These are phyloP conservation scores for Mermis nigrescens DNA, from an alignment of 2,888 invertebrate species.

Conservation along the genomic window DNA sequence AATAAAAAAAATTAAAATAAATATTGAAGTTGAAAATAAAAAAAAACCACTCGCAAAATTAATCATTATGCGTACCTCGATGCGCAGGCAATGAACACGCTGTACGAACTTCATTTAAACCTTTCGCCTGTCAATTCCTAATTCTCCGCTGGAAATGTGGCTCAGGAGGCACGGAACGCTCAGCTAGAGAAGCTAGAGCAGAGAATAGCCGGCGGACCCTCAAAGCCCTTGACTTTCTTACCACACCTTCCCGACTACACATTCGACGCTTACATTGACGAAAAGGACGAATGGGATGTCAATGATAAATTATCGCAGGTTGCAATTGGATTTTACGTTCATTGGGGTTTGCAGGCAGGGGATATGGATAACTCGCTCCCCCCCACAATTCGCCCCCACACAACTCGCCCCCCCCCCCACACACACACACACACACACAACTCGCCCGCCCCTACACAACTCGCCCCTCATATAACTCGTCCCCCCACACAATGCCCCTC, in stretches of 20 bases:
- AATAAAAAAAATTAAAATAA: too few relatives aligned
- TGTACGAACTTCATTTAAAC: slow-evolving; percentile 57
- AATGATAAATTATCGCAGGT: slow-evolving; percentile 29
- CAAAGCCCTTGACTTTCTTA: slow-evolving; percentile 59
- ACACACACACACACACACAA: too few relatives aligned
- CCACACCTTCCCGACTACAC: slow-evolving; percentile 66
- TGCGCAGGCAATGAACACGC: slow-evolving; percentile 63
- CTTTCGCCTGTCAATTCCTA: slow-evolving; percentile 24
- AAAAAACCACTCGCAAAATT: too few relatives aligned
- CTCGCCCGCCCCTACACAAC: too few relatives aligned
- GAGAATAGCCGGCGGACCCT: slow-evolving; percentile 23
- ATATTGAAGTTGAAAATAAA: too few relatives aligned
- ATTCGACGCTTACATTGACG: slow-evolving; percentile 82
- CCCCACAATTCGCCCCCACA: too few relatives aligned
- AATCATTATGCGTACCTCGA: not conserved
- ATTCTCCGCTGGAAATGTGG: slow-evolving; percentile 72
- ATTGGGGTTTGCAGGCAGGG: too few relatives aligned
- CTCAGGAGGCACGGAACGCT: slow-evolving; percentile 62
- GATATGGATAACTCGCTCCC: too few relatives aligned
- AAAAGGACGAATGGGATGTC: slow-evolving; percentile 50
- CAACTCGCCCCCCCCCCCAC: too few relatives aligned
- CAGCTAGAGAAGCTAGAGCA: slow-evolving; percentile 62
- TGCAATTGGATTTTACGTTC: too few relatives aligned
- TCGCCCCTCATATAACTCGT: too few relatives aligned
- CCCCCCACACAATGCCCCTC: too few relatives aligned